These are phyloP conservation scores for Syrista parreyssii DNA, from an alignment of 2,888 invertebrate genomes.

Conservation along the genomic window DNA sequence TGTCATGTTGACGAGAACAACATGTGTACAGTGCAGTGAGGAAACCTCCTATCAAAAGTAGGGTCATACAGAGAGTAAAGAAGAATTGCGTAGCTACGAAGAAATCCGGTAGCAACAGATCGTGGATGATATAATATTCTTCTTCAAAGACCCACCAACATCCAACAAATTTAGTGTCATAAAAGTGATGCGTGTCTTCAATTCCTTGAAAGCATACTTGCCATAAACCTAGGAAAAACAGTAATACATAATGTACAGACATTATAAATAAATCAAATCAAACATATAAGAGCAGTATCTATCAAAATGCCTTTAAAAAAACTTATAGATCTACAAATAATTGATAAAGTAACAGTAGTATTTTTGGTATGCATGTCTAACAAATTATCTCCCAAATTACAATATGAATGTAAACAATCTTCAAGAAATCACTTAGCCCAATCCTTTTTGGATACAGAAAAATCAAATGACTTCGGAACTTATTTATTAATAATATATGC, in stretches of 20 bases:
- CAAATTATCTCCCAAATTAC: no score
- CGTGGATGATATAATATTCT: conserved; percentile 94
- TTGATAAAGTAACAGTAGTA: neutral
- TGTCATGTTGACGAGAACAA: conserved; percentile 81
- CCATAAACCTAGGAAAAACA: conserved; percentile 82
- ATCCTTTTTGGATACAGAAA: no score
- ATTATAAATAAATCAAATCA: neutral
- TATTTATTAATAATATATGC: no score
- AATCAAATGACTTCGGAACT: no score
- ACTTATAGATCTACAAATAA: neutral
- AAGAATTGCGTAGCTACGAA: conserved; percentile 95
- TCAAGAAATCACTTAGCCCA: no score
- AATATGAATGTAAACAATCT: no score
- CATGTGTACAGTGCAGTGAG: conserved; percentile 80
- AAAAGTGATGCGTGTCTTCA: conserved; percentile 86
- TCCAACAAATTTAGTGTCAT: conserved; percentile 84
- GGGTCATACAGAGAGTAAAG: conserved; percentile 88
- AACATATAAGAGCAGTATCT: conserved; percentile 3
- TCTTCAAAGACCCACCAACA: conserved; percentile 99
- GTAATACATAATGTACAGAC: neutral
- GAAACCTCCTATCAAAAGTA: conserved; percentile 80
- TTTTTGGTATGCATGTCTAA: no score
- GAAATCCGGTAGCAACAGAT: conserved; percentile 89
- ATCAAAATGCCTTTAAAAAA: neutral
- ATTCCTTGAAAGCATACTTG: conserved; percentile 92